phyloP scores from a whole-genome alignment of 2,888 invertebrate genomes.

The Spisula solida region DNA sequence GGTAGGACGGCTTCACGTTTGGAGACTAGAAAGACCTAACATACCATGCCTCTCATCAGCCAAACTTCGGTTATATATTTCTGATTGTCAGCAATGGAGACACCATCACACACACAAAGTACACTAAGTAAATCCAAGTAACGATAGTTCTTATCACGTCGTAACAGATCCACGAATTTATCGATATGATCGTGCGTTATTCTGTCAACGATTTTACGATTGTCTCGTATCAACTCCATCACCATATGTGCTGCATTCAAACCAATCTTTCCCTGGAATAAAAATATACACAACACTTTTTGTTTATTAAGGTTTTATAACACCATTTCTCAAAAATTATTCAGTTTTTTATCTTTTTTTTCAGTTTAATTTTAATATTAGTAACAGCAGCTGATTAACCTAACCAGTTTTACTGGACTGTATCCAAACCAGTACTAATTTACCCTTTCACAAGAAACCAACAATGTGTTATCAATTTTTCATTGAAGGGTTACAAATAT shows the following conservation, averaged over 20 bases:
- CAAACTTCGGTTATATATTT: constrained; percentile 85
- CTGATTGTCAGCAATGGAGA: constrained; percentile 87
- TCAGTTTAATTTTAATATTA: no score
- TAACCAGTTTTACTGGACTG: no score
- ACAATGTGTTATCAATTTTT: no score
- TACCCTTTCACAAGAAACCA: no score
- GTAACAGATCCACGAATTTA: constrained; percentile 84
- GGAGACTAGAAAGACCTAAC: neutral
- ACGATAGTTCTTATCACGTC: constrained; percentile 85
- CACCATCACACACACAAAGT: constrained; percentile 87
- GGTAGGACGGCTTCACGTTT: no score
- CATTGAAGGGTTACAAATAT: no score
- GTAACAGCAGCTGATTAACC: no score
- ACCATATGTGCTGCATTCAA: constrained; percentile 87
- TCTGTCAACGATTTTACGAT: constrained; percentile 86
- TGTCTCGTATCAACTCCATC: constrained; percentile 86
- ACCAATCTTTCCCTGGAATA: constrained; percentile 84
- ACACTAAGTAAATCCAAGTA: constrained; percentile 86
- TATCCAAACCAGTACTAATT: no score
- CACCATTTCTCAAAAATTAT: no score
- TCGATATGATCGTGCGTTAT: constrained; percentile 85
- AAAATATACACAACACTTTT: neutral
- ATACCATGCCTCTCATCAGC: constrained; percentile 81
- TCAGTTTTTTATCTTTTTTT: no score
- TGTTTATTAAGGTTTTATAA: no score